Base-by-base conservation (phyloP, 1,140 invertebrate genomes). In the Sinonovacula constricta region DNA sequence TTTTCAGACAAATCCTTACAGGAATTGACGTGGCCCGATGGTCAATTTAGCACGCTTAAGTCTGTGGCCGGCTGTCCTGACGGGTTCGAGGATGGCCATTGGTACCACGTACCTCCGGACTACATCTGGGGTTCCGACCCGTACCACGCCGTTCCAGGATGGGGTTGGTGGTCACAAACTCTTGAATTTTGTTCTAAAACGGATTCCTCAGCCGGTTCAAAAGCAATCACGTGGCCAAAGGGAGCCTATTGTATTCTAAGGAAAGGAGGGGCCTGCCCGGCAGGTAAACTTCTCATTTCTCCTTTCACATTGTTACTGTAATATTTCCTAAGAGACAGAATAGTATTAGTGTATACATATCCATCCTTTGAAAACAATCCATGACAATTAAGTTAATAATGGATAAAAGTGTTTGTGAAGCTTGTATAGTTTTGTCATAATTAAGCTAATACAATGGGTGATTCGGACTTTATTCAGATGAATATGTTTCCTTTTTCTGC, bases 241-340 rank as follows among this genome's bases (percentile, higher is more conserved):
- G 69, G 69, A 0, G 51, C 30, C 54, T 72, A 72, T 39, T 72
- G 69, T 62, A 72, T 72, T 1, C 54, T 36, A 26, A 39, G 69
- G 18, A 72, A 72, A 24, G 69, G 59, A 18, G 69, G 69, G 5
- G 62, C 22, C 28, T 72, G 69, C 33, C 69, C 69, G 3, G 18
- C 26, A 39, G 69, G 69, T 72, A 62, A 18, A n/a, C 45, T 49
- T n/a, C n/a, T 12, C n/a, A n/a, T n/a, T n/a, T n/a, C n/a, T n/a
- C n/a, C n/a, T n/a, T n/a, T n/a, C n/a, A n/a, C n/a, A n/a, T n/a
- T n/a, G n/a, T n/a, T n/a, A n/a, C n/a, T n/a, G n/a, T n/a, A n/a
- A n/a, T n/a, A n/a, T n/a, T n/a, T n/a, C n/a, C n/a, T n/a, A n/a
- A n/a, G n/a, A n/a, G n/a, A n/a, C n/a, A n/a, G n/a, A n/a, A n/a